Base-by-base conservation (phyloP, 2,113 vertebrate species). In the Rostratula benghalensis region DNA sequence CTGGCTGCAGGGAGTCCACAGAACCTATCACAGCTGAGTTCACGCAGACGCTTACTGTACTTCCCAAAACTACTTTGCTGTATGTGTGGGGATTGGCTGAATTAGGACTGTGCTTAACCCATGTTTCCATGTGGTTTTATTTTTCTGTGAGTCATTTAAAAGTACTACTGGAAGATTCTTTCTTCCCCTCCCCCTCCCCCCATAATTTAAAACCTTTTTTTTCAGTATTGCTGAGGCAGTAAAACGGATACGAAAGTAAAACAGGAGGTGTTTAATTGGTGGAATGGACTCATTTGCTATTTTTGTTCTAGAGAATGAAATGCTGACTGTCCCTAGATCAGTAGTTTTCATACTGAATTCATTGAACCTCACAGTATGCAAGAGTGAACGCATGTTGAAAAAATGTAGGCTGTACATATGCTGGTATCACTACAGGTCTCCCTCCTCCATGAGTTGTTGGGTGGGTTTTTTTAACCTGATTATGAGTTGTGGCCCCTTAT, bases 351-450 rank as follows among this genome's bases (percentile, higher is more conserved):
- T 41, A 21, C 2, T 35, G 16, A 65, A 39, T 54, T 68, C 5
- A 5, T 0, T n/a, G 24, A 81, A 20, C 10, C 5, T 59, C n/a
- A 15, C 1, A 27, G 45, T 7, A 17, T 3, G 17, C 41, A 18
- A 9, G 74, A 74, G 25, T 7, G 41, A 80, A 28, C 1, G 1
- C 6, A 7, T 54, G 51, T 48, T 65, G 39, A 48, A 53, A 53
- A 71, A 87, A 21, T 15, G 19, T 13, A 10, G 46, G 43, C 8
- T 30, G 11, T 7, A 31, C 0, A 0, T 57, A 30, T 10, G 20
- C 25, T 4, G 3, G 22, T 64, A 30, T 11, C 13, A 3, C 60
- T 75, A 56, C 9, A 61, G 17, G 31, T n/a, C 64, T 74, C 12
- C 48, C 17, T 54, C 39, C 28, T 28, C 63, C 16, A 2, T 1